These are phyloP conservation scores for Prenolepis imparis DNA, from an alignment of 2,888 invertebrate species.

Conservation along the genomic window DNA sequence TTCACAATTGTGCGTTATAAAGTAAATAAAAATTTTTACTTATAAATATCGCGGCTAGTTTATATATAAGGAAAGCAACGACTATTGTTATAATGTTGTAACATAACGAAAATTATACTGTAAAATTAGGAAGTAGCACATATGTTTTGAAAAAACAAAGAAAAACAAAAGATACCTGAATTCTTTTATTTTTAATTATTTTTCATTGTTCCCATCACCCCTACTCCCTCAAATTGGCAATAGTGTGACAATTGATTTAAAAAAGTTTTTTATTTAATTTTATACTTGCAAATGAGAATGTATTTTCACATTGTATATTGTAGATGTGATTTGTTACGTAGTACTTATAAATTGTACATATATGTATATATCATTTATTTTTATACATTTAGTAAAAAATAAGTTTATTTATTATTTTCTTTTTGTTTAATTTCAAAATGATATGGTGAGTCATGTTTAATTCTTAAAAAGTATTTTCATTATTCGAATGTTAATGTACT, in stretches of 20 bases:
- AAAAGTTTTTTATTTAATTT: conserved; percentile 63
- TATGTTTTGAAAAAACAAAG: conserved; percentile 59
- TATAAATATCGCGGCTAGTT: conserved; percentile 37
- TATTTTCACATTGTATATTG: conserved; percentile 51
- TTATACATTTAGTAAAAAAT: background rate
- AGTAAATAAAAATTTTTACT: conserved; percentile 54
- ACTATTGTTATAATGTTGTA: conserved; percentile 53
- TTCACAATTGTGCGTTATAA: conserved; percentile 38
- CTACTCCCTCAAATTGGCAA: conserved; percentile 72
- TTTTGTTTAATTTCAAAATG: conserved; percentile 34
- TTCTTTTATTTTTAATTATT: conserved; percentile 73
- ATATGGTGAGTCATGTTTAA: conserved; percentile 51
- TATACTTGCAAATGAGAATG: conserved; percentile 64
- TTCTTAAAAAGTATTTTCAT: conserved; percentile 12
- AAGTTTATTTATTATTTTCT: conserved; percentile 44
- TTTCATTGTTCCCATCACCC: conserved; percentile 75
- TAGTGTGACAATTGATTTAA: conserved; percentile 68
- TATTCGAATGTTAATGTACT: background rate
- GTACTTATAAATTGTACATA: background rate
- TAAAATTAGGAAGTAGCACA: conserved; percentile 59
- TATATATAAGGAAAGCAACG: conserved; percentile 45
- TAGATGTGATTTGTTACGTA: conserved; percentile 26
- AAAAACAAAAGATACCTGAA: conserved; percentile 56
- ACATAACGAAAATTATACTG: conserved; percentile 50
- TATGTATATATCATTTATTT: background rate